phyloP scores from a whole-genome alignment of 2,113 vertebrate genomes.

The Athene cunicularia region DNA sequence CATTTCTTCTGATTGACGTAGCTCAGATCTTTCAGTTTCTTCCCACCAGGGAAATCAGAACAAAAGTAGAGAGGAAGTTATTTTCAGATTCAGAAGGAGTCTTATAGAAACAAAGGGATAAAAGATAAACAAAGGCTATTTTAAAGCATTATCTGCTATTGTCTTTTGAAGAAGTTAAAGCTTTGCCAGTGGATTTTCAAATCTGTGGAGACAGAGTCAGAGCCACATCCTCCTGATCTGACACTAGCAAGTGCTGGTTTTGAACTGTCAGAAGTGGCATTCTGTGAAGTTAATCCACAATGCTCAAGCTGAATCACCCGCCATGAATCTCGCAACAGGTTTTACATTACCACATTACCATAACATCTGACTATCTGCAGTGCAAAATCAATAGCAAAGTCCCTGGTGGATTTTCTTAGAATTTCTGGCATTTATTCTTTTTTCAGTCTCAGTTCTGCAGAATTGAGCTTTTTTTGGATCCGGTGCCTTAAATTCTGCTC shows the following conservation, averaged over 20 bases:
- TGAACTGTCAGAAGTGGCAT: conserved; percentile 1
- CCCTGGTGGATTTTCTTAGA: not conserved
- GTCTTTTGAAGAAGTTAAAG: conserved; percentile 18
- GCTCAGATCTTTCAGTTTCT: conserved; percentile 1
- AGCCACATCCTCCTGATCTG: not conserved
- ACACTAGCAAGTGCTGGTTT: not conserved
- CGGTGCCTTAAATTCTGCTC: not conserved
- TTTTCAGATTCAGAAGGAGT: conserved; percentile 16
- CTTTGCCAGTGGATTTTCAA: conserved; percentile 40
- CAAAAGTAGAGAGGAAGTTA: not conserved
- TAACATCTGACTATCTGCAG: conserved; percentile 21
- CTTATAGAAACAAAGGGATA: conserved; percentile 33
- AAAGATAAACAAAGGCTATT: conserved; percentile 21
- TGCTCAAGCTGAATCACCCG: not conserved
- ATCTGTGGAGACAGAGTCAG: not conserved
- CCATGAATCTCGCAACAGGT: conserved; percentile 38
- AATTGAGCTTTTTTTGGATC: not conserved
- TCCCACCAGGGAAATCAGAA: conserved; percentile 11
- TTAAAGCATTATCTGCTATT: conserved; percentile 31
- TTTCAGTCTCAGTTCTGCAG: not conserved
- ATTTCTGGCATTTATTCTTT: conserved; percentile 6
- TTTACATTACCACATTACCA: not conserved
- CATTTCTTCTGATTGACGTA: not conserved
- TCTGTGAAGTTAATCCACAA: conserved; percentile 7
- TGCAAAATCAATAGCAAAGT: conserved; percentile 28